phyloP scores from a whole-genome alignment of 2,888 invertebrate genomes.

The Ophion slaviceki region DNA sequence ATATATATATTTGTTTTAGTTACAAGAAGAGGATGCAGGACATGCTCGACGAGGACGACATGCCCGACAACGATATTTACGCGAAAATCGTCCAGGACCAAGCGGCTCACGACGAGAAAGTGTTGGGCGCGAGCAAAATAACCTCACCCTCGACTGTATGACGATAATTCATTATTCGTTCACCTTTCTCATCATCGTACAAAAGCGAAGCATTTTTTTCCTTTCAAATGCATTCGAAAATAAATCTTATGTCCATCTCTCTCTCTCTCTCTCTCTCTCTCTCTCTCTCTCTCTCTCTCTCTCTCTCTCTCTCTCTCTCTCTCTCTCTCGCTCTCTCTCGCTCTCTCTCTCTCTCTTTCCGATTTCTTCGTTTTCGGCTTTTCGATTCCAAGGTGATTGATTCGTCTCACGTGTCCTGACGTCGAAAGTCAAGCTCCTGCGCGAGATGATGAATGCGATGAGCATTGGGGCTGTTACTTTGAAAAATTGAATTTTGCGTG shows the following conservation, averaged over 20 bases:
- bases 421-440: slow-evolving; percentile 79
- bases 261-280: too few species aligned
- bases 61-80: slow-evolving; percentile 82
- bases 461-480: slow-evolving; percentile 72
- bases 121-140: slow-evolving; percentile 78
- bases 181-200: slow-evolving; percentile 3
- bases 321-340: too few species aligned
- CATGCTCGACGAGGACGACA: slow-evolving; percentile 90
- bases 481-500: slow-evolving; percentile 77
- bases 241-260: slow-evolving; percentile 1
- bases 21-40: slow-evolving; percentile 93
- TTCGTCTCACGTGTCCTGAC: slow-evolving; percentile 75
- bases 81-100: slow-evolving; percentile 82
- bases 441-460: slow-evolving; percentile 75
- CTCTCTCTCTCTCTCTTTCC: too few species aligned
- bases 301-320: too few species aligned
- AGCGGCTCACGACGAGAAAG: slow-evolving; percentile 80
- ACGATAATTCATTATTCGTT: slow-evolving; percentile 55
- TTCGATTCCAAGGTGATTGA: neutral
- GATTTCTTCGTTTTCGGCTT: too few species aligned
- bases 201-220: neutral
- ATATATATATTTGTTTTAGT: slow-evolving; percentile 84
- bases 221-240: slow-evolving; percentile 45
- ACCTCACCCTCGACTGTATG: slow-evolving; percentile 73
- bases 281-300: too few species aligned